Base-by-base conservation (phyloP, 1,140 invertebrate species). In the Drosophila tropicalis region DNA sequence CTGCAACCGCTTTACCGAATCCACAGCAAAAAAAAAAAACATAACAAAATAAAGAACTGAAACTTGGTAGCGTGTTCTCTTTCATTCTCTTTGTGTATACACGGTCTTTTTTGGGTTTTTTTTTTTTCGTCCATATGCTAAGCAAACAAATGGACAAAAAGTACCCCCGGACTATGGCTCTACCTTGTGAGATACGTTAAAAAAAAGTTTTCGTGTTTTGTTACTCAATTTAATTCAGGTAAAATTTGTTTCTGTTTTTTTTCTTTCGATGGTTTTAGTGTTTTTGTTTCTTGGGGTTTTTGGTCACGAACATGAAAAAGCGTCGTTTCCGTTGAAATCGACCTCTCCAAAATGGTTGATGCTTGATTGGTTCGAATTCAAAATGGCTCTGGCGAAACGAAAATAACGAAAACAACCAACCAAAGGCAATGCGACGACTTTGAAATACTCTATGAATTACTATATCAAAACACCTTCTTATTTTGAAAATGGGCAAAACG, bases 211-310 rank as follows among this genome's bases (percentile, higher is more conserved):
- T 81, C 87, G 86, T 90, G 82, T 90, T 90, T 86, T 87, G 82
- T 90, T 90, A 84, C 87, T 90, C 78, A 90, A 90, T 90, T 90
- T 90, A 90, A 90, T 90, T 86, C 87, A 90, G 87, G 87, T 87
- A 90, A 87, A 90, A 89, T 78, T 68, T 64, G 67, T 68, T 61
- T 70, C 72, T 54, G 55, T 67, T 76, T 70, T 85, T 77, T 67
- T 47, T 51, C 22, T 22, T 60, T 17, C 29, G 29, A 29, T 29
- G 29, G 29, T 29, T 25, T 3, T 65, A 41, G 10, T 62, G 25
- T 56, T 13, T 57, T 67, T 73, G 57, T 40, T 76, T 76, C 62
- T 75, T 51, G 54, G 54, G 39, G 7, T 39, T 47, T 66, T 89
- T 89, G 80, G 84, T 89, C 84, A 89, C 84, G 84, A 89, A 89